phyloP scores from a whole-genome alignment of 2,888 invertebrate species.

The Thumatha senex region DNA sequence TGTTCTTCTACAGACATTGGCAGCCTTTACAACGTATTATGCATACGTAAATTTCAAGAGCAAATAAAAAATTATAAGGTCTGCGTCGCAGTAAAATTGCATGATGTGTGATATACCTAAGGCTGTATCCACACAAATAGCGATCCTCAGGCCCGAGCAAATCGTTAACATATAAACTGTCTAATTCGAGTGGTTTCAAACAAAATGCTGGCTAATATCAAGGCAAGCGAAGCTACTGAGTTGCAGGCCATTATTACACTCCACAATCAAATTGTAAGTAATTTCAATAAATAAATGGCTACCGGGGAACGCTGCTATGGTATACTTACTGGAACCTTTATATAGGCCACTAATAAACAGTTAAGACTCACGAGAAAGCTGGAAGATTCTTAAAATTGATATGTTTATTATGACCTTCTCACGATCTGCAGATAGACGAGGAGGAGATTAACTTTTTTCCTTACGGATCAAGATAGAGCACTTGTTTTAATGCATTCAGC shows the following conservation, averaged over 20 bases:
- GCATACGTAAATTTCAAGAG: too few species aligned
- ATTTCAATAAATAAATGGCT: conserved; percentile 79
- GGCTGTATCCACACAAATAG: background rate
- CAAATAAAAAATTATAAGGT: too few species aligned
- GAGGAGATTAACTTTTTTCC: conserved; percentile 18
- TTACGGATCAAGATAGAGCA: conserved; percentile 16
- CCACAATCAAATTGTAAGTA: conserved; percentile 80
- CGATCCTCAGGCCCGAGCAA: conserved; percentile 10
- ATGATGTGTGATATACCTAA: background rate
- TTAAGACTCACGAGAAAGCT: conserved; percentile 79
- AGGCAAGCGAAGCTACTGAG: conserved; percentile 69
- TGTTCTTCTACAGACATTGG: too few species aligned
- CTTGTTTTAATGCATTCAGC: conserved; percentile 20
- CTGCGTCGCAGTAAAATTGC: background rate
- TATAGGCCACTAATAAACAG: conserved; percentile 78
- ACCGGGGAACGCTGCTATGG: conserved; percentile 49
- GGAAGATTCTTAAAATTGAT: conserved; percentile 74
- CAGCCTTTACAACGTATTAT: too few species aligned
- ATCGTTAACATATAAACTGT: conserved; percentile 55
- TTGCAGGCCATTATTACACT: conserved; percentile 69
- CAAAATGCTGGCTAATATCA: conserved; percentile 69
- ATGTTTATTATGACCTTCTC: conserved; percentile 82
- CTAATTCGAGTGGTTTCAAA: conserved; percentile 70
- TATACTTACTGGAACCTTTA: conserved; percentile 67
- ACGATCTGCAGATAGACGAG: conserved; percentile 57